phyloP scores from a whole-genome alignment of 2,113 vertebrate genomes.

The Melanostigma gelatinosum region DNA sequence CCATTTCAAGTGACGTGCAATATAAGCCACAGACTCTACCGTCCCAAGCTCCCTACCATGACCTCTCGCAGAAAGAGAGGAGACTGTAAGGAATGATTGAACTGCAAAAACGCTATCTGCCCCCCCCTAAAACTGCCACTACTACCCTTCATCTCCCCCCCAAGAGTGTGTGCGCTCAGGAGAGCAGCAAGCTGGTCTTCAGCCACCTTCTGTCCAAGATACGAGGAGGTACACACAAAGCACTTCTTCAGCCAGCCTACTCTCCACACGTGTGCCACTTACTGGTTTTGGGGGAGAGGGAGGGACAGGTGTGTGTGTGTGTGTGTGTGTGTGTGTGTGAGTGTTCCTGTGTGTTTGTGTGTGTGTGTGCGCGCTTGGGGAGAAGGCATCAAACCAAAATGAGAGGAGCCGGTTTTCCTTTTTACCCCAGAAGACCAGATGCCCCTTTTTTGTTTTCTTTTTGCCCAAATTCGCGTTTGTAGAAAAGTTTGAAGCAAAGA shows the following conservation, averaged over 20 bases:
- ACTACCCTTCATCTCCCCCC: conserved; percentile 48
- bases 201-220: conserved; percentile 57
- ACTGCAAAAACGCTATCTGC: conserved; percentile 61
- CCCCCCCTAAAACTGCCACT: conserved; percentile 68
- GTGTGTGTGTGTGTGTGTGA: neutral
- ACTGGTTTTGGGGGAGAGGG: conserved; percentile 61
- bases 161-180: conserved; percentile 60
- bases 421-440: conserved; percentile 69
- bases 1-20: conserved; percentile 83
- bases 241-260: conserved; percentile 74
- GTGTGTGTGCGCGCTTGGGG: conserved; percentile 11
- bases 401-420: conserved; percentile 68
- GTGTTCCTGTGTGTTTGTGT: neutral
- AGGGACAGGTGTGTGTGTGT: conserved; percentile 29
- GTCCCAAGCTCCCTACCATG: conserved; percentile 71
- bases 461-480: conserved; percentile 61
- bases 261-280: conserved; percentile 66
- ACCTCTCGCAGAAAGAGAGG: conserved; percentile 49
- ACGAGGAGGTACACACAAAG: conserved; percentile 72
- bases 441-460: conserved; percentile 32
- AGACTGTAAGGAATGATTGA: conserved; percentile 60
- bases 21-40: conserved; percentile 84
- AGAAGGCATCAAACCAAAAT: conserved; percentile 82
- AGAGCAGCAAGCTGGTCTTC: conserved; percentile 73
- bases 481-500: conserved; percentile 69